Percentiles rank a stretch among this genome's conserved stretches.
phyloP scores from a whole-genome alignment of 2,888 invertebrate genomes.

The Scelioninae gen. 1 region DNA sequence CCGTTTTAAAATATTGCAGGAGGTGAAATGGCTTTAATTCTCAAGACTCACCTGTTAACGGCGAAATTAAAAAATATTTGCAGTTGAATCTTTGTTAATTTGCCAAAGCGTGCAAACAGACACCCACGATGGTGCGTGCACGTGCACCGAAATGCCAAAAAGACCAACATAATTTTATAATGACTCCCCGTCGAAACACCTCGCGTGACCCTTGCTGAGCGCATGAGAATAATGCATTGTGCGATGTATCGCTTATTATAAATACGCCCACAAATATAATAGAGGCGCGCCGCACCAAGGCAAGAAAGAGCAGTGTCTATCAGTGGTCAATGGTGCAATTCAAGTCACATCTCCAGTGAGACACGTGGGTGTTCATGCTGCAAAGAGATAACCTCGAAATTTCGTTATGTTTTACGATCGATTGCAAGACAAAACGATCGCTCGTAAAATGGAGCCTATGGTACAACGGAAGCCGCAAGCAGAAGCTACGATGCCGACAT shows the following conservation, averaged over 20 bases:
- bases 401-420: constrained; percentile 62
- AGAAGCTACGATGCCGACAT: constrained; percentile 17
- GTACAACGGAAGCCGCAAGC: constrained; percentile 39
- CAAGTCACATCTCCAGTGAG: constrained; percentile 49
- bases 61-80: not conserved
- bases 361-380: constrained; percentile 60
- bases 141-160: constrained; percentile 46
- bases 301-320: constrained; percentile 49
- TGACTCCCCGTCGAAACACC: constrained; percentile 69
- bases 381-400: constrained; percentile 48
- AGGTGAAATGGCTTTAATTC: not conserved
- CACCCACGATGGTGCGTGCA: constrained; percentile 50
- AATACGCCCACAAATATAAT: constrained; percentile 75
- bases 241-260: constrained; percentile 79
- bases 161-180: constrained; percentile 66
- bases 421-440: constrained; percentile 48
- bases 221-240: constrained; percentile 75
- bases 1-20: no score
- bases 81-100: constrained; percentile 18
- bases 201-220: constrained; percentile 65
- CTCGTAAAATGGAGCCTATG: constrained; percentile 48
- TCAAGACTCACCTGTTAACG: not conserved
- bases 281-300: constrained; percentile 61
- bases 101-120: constrained; percentile 25
- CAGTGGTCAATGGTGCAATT: constrained; percentile 62